A percentile compares a stretch with the other conserved stretches of the same genome.
These are phyloP conservation scores for Myotis findleyi DNA, from an alignment of 2,797 vertebrate genomes.

Conservation along the genomic window DNA sequence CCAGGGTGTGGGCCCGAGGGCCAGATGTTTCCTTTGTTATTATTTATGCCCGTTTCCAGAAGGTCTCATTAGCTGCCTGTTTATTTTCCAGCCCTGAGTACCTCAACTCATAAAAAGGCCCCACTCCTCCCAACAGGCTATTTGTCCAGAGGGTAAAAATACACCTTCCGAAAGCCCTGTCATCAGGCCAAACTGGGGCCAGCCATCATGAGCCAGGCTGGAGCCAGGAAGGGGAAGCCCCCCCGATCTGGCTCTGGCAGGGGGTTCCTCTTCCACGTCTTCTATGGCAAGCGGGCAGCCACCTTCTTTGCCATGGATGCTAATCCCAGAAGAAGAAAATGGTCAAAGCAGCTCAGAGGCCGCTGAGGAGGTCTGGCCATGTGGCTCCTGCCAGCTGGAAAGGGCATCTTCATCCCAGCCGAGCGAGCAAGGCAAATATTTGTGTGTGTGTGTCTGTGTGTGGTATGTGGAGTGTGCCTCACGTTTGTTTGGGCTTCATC, in stretches of 20 bases:
- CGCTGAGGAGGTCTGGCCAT: background rate
- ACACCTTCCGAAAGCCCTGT: constrained; percentile 51
- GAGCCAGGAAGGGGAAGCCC: background rate
- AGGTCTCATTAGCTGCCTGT: constrained; percentile 76
- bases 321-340: background rate
- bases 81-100: constrained; percentile 74
- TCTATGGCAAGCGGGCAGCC: background rate
- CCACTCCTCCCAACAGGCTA: constrained; percentile 69
- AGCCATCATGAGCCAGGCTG: constrained; percentile 53
- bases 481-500: constrained; percentile 50
- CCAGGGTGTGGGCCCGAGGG: constrained; percentile 18
- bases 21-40: constrained; percentile 76
- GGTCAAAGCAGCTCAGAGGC: background rate
- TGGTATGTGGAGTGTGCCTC: constrained; percentile 62
- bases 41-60: constrained; percentile 73
- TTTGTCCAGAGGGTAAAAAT: constrained; percentile 81
- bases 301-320: background rate
- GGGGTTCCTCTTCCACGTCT: background rate
- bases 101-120: constrained; percentile 79
- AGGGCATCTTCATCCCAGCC: background rate
- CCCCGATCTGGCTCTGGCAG: background rate
- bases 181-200: constrained; percentile 45
- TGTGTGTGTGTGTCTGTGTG: constrained; percentile 45
- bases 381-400: background rate
- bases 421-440: constrained; percentile 37